A percentile compares a stretch with the other conserved stretches of the same genome.
phyloP scores from a whole-genome alignment of 2,888 invertebrate species.

The Ischnus inquisitorius region DNA sequence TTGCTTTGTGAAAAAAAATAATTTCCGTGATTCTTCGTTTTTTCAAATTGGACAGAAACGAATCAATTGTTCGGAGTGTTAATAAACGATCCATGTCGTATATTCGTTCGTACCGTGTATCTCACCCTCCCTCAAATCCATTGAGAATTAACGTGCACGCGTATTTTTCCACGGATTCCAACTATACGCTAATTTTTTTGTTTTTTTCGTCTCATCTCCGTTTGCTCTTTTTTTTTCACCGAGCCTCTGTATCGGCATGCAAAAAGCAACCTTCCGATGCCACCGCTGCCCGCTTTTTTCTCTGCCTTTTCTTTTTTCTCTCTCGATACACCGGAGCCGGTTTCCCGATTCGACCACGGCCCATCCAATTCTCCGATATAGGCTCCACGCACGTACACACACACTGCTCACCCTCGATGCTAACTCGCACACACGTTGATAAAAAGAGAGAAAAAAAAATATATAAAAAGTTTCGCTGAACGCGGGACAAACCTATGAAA shows the following conservation, averaged over 20 bases:
- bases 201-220: background rate
- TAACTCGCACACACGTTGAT: slow-evolving; percentile 10
- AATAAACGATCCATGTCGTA: background rate
- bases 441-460: slow-evolving; percentile 2
- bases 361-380: slow-evolving; percentile 66
- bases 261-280: slow-evolving; percentile 5
- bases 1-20: background rate
- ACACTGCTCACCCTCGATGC: slow-evolving; percentile 18
- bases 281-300: background rate
- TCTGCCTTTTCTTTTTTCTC: slow-evolving; percentile 3
- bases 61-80: background rate
- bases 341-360: slow-evolving; percentile 54
- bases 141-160: background rate
- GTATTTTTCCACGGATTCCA: background rate
- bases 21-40: slow-evolving; percentile 16
- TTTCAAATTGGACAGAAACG: background rate
- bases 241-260: slow-evolving; percentile 13
- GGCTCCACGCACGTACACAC: slow-evolving; percentile 26
- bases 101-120: background rate
- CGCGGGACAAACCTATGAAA: background rate
- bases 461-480: background rate
- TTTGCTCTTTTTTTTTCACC: slow-evolving; percentile 11
- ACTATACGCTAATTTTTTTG: background rate
- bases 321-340: slow-evolving; percentile 33
- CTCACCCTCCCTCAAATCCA: background rate